phyloP scores from a whole-genome alignment of 2,797 vertebrate species.

The Orestias chungarensis region DNA sequence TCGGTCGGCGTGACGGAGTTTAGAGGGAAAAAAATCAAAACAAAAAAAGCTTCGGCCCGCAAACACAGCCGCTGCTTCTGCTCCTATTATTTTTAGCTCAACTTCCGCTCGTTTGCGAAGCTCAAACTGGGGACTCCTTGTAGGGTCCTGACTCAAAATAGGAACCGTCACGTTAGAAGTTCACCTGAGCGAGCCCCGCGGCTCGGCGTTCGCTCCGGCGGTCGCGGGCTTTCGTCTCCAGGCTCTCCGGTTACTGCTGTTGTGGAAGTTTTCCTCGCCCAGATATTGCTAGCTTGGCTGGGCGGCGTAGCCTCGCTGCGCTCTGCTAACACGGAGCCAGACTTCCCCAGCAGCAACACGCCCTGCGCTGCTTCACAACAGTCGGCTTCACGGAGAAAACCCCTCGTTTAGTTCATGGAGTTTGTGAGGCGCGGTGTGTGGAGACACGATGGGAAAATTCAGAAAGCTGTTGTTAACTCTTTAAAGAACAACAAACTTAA shows the following conservation, averaged over 20 bases:
- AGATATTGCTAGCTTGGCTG: constrained; percentile 48
- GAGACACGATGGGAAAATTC: constrained; percentile 1
- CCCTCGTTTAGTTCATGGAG: neutral
- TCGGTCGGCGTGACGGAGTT: neutral
- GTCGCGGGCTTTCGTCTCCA: neutral
- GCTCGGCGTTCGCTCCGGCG: neutral
- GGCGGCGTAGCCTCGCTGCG: constrained; percentile 59
- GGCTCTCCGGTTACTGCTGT: constrained; percentile 18
- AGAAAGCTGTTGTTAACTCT: neutral
- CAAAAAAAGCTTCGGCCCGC: constrained; percentile 51
- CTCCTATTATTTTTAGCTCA: constrained; percentile 82
- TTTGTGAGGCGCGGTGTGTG: neutral
- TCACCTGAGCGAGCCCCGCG: constrained; percentile 8
- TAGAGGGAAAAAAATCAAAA: too few relatives aligned
- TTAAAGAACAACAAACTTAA: neutral
- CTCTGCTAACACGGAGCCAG: constrained; percentile 48
- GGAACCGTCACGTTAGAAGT: constrained; percentile 52
- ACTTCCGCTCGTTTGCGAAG: constrained; percentile 78
- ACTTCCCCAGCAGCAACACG: constrained; percentile 67
- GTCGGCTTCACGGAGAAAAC: neutral
- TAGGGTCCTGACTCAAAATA: constrained; percentile 80
- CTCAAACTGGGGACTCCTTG: constrained; percentile 76
- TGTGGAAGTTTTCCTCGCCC: constrained; percentile 58
- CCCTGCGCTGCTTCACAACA: constrained; percentile 52
- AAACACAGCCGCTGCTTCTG: constrained; percentile 36